These are phyloP conservation scores for Uloborus plumipes DNA, from an alignment of 2,888 invertebrate genomes.

Conservation along the genomic window DNA sequence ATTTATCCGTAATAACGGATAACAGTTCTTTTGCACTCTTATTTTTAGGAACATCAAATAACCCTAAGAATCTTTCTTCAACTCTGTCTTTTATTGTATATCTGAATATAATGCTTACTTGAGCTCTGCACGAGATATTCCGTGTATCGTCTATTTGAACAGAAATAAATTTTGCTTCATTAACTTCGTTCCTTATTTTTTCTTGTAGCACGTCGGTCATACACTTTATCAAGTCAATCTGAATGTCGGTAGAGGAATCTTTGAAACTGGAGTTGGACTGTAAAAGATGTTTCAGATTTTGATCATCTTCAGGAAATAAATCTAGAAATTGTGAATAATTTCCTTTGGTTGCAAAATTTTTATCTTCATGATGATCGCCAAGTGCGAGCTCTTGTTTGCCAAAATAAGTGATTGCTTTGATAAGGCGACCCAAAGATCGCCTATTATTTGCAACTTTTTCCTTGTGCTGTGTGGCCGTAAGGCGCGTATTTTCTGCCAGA, in stretches of 20 bases:
- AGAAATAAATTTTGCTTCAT: conserved; percentile 4
- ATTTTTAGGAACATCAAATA: conserved; percentile 1
- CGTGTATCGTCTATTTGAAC: conserved; percentile 12
- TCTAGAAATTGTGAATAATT: conserved; percentile 1
- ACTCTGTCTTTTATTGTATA: not conserved
- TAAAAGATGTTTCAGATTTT: not conserved
- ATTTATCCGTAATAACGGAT: not conserved
- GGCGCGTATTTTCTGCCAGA: not conserved
- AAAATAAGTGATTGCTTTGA: not conserved
- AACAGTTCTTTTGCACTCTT: conserved; percentile 3
- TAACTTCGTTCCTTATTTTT: not conserved
- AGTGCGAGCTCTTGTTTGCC: conserved; percentile 1
- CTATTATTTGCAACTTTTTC: not conserved
- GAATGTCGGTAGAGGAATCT: not conserved
- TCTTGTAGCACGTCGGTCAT: not conserved
- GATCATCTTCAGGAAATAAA: not conserved
- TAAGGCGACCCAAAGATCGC: not conserved
- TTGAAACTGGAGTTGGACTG: not conserved
- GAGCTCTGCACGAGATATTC: conserved; percentile 7
- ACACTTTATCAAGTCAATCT: not conserved
- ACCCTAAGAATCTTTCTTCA: conserved; percentile 8
- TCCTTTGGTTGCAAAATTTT: no score
- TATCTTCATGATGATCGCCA: not conserved
- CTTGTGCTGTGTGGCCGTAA: not conserved
- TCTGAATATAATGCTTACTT: conserved; percentile 3